Evolutionary conservation across 2,888 invertebrate species (phyloP), one percentile per base, ranked within the genome.

Genomic region (Apeira syringaria): DNA sequence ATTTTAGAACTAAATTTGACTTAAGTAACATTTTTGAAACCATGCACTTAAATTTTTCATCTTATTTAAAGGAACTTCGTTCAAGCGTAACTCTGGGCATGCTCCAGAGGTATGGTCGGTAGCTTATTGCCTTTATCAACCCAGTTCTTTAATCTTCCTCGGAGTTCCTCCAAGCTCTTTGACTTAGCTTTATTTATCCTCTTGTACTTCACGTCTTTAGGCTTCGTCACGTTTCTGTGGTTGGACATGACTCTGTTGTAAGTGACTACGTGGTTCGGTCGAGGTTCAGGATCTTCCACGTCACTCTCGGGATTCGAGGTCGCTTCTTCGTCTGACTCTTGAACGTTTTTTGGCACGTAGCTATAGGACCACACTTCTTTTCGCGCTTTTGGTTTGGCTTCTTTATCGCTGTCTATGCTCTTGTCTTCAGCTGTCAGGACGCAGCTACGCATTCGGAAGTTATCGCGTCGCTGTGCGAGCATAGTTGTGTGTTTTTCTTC

Each of bases 201-300:
- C 76, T 96, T 96, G 85, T 96, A 97, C 81, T 97, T 97, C 18
- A 97, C 96, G 74, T 97, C 97, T 85, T 96, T 96, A 53, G 96
- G 96, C 75, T 97, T 97, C 3, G 96, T 96, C 34, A 97, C 97
- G 35, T 96, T 96, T 52, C 96, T 91, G 77, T 97, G 97, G 81
- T 96, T 97, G 29, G 95, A 96, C 96, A 97, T 97, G 42, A 97
- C 96, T 56, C 97, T 89, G 79, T 96, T 96, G 81, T 95, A 95
- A 1, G 94, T 94, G 7, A 94, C 94, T 33, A 95, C 94, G 47
- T 93, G 94, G 47, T 82, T 90, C 8, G 87, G 64, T 59, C 70
- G 76, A 1, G 70, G 77, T 31, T 83, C 83, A 1, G 73, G 80
- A 11, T 84, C 88, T 5, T 86, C 88, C 5, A 44, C 9, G 7